phyloP scores from a whole-genome alignment of 2,888 invertebrate species.

The Xestia c-nigrum region DNA sequence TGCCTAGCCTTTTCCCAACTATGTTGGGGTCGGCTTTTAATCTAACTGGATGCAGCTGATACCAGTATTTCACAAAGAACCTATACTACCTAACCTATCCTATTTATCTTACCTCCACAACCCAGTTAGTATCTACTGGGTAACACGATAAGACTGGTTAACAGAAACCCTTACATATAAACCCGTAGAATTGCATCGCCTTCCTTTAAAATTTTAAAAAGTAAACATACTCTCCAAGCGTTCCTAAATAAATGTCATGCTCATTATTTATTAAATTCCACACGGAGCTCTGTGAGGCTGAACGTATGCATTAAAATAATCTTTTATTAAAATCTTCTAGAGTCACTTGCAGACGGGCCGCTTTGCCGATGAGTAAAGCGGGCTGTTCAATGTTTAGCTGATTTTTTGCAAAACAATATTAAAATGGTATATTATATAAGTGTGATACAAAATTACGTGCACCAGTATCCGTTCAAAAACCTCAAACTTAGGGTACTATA shows the following conservation, averaged over 20 bases:
- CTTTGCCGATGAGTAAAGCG: slow-evolving; percentile 50
- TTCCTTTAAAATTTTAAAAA: not conserved
- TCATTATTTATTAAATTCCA: slow-evolving; percentile 43
- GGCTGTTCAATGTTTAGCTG: slow-evolving; percentile 50
- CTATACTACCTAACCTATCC: no score
- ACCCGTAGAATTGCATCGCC: not conserved
- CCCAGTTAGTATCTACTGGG: no score
- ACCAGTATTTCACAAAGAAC: no score
- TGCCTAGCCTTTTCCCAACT: no score
- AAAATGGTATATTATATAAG: no score
- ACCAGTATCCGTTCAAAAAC: no score
- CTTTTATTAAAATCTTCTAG: slow-evolving; percentile 77
- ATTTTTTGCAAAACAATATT: not conserved
- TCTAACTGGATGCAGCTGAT: no score
- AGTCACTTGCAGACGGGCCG: slow-evolving; percentile 70
- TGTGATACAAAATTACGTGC: no score
- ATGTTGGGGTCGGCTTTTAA: no score
- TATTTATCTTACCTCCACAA: no score
- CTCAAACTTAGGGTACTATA: no score
- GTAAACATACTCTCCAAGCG: not conserved
- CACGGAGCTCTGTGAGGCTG: slow-evolving; percentile 13
- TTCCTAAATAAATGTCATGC: slow-evolving; percentile 24
- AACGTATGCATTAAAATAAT: slow-evolving; percentile 66
- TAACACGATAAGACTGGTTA: no score
- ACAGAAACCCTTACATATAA: not conserved